Evolutionary conservation across 2,113 vertebrate species (phyloP).

Genomic region (Rhagologus leucostigma): DNA sequence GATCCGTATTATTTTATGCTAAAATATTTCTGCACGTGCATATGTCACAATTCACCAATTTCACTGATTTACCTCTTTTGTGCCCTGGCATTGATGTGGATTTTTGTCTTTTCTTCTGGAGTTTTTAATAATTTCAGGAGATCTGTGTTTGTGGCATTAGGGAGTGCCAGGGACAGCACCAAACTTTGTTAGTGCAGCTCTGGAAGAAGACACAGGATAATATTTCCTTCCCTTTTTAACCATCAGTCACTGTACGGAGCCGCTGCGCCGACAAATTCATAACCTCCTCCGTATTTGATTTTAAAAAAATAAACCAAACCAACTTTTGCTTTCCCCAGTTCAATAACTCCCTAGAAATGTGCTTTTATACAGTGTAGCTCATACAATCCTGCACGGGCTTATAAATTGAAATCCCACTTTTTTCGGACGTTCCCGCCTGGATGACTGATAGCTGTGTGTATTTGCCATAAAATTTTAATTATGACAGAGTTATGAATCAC

Average conservation of each 20-base stretch:
- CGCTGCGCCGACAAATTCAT: not conserved
- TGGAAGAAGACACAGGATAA: not conserved
- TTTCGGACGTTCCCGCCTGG: not conserved
- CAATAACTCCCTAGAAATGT: conserved; percentile 6
- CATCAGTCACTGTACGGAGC: not conserved
- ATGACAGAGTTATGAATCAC: not conserved
- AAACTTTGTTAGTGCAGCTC: not conserved
- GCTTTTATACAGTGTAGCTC: not conserved
- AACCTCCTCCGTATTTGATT: not conserved
- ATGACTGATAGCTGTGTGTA: conserved; percentile 4
- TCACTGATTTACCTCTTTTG: not conserved
- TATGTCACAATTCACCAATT: not conserved
- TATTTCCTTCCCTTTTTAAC: conserved; percentile 27
- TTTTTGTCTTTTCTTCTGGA: not conserved
- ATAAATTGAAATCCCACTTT: not conserved
- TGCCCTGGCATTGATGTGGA: not conserved
- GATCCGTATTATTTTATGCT: not conserved
- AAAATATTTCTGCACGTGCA: not conserved
- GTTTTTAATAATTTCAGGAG: conserved; percentile 39
- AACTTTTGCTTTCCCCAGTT: not conserved
- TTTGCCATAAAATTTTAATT: conserved; percentile 38
- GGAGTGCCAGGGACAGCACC: not conserved
- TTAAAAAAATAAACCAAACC: not conserved
- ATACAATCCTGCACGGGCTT: not conserved
- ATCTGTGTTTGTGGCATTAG: conserved; percentile 9